A percentile compares a stretch with the other conserved stretches of the same genome.
Conservation (phyloP, 2,888 invertebrate species). For the Dichetophora obliterata region DNA sequence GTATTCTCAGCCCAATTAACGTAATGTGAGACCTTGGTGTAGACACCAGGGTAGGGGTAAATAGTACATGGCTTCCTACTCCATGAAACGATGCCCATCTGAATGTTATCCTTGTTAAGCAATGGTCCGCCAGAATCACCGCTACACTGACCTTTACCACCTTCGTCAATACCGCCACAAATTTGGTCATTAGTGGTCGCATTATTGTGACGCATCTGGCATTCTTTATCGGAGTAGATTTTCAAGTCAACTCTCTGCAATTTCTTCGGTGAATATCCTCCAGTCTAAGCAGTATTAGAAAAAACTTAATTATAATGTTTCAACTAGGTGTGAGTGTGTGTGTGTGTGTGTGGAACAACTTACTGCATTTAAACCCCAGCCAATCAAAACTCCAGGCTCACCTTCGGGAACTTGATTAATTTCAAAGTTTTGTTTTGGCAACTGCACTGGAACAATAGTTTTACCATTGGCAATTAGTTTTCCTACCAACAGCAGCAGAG, state of each 20-base stretch:
- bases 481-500: slow-evolving; percentile 62
- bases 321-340: background rate
- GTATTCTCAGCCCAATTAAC: slow-evolving; percentile 60
- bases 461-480: slow-evolving; percentile 56
- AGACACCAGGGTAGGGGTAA: slow-evolving; percentile 69
- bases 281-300: slow-evolving; percentile 63
- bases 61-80: slow-evolving; percentile 69
- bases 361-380: slow-evolving; percentile 66
- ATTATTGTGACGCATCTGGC: slow-evolving; percentile 57
- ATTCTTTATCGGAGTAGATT: slow-evolving; percentile 66
- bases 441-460: slow-evolving; percentile 56
- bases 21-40: slow-evolving; percentile 67
- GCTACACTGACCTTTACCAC: slow-evolving; percentile 64
- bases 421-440: slow-evolving; percentile 56
- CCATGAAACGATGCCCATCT: slow-evolving; percentile 71
- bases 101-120: slow-evolving; percentile 51
- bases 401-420: slow-evolving; percentile 56
- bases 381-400: slow-evolving; percentile 56
- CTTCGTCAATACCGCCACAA: slow-evolving; percentile 66
- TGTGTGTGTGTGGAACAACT: background rate
- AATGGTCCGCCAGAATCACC: slow-evolving; percentile 68
- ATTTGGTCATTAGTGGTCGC: slow-evolving; percentile 62
- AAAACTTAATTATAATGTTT: background rate
- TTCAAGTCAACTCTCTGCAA: slow-evolving; percentile 67
- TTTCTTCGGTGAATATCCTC: slow-evolving; percentile 57